These are phyloP conservation scores for Sphenodon punctatus DNA, from an alignment of 2,797 vertebrate species.

Conservation along the genomic window DNA sequence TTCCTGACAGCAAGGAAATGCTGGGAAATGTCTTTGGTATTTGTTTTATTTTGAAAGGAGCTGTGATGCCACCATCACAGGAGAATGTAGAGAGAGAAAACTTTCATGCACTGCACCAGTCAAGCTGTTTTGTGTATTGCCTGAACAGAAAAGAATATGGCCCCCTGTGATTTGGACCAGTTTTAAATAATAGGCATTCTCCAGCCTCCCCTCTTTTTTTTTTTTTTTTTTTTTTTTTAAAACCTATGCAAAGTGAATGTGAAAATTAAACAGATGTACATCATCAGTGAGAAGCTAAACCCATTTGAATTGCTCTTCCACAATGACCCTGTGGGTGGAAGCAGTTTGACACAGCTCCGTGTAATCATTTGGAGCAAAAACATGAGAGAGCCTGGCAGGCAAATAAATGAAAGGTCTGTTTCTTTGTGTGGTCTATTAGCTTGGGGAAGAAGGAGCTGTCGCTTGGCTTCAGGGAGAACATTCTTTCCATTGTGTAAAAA, in stretches of 20 bases:
- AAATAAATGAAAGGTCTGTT: neutral
- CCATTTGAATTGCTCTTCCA: neutral
- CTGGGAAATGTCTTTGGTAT: too few relatives aligned
- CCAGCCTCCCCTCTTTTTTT: too few relatives aligned
- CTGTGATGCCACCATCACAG: too few relatives aligned
- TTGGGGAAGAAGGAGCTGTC: neutral
- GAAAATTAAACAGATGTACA: neutral
- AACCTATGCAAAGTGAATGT: neutral
- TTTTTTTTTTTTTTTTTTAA: neutral
- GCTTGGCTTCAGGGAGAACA: fast-evolving
- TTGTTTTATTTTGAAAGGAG: too few relatives aligned
- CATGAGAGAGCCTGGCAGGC: neutral
- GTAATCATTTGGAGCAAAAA: neutral
- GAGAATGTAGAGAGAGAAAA: too few relatives aligned
- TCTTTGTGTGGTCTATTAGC: neutral
- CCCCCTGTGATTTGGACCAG: neutral
- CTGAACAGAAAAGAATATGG: neutral
- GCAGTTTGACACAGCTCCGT: neutral
- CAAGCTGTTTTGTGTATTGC: neutral
- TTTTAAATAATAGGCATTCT: too few relatives aligned
- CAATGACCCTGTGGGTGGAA: neutral
- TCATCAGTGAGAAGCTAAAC: neutral
- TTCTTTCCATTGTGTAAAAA: neutral
- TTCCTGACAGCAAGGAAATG: too few relatives aligned
- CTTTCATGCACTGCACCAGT: too few relatives aligned